These are phyloP conservation scores for Drosophila erecta DNA, from an alignment of 1,140 invertebrate genomes.

Conservation along the genomic window DNA sequence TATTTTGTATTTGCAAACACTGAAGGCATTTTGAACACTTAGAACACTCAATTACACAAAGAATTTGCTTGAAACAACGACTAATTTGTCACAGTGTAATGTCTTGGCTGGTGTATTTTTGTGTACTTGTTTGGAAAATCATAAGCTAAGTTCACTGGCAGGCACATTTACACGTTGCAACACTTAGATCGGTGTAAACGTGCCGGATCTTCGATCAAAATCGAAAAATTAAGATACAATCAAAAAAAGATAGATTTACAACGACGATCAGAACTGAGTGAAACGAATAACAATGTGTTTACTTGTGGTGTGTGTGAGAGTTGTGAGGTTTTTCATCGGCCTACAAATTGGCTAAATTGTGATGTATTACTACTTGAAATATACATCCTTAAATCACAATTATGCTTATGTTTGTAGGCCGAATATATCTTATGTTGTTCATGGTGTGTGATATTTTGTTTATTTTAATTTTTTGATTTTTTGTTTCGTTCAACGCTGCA, in stretches of 20 bases:
- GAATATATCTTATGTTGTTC: conserved; percentile 31
- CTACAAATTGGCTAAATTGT: neutral
- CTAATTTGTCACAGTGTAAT: conserved; percentile 71
- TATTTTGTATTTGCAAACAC: conserved; percentile 79
- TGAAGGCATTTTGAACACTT: conserved; percentile 80
- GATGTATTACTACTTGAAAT: neutral
- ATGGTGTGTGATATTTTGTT: conserved; percentile 20
- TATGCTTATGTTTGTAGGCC: neutral
- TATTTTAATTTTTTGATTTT: conserved; percentile 10
- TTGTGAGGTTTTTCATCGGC: conserved; percentile 15
- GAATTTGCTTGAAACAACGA: conserved; percentile 79
- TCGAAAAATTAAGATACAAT: conserved; percentile 46
- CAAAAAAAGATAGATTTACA: conserved; percentile 58
- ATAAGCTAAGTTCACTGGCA: conserved; percentile 63
- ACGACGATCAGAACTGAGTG: conserved; percentile 76
- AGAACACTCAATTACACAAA: conserved; percentile 80
- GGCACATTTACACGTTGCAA: conserved; percentile 70
- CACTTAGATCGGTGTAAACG: conserved; percentile 57
- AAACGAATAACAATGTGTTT: conserved; percentile 60
- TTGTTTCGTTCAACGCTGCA: conserved; percentile 70
- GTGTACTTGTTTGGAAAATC: conserved; percentile 39
- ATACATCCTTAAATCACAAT: neutral
- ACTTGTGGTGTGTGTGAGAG: conserved; percentile 44
- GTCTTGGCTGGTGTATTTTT: conserved; percentile 33
- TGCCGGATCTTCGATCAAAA: conserved; percentile 39